Conservation (phyloP, 1,140 invertebrate genomes). For the Hestina assimilis region DNA sequence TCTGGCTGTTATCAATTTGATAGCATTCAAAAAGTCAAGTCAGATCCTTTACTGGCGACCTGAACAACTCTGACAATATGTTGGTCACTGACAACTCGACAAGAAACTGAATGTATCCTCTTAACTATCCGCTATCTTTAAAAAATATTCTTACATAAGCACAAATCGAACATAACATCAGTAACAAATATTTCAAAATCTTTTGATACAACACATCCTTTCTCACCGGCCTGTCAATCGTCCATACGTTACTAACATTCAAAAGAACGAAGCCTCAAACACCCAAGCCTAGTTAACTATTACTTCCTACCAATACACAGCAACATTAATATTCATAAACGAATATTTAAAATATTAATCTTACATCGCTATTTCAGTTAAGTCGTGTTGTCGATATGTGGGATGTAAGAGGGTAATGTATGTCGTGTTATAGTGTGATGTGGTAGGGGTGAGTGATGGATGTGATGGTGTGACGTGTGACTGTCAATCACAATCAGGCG, state of each 20-base stretch:
- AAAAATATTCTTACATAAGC: conserved; percentile 7
- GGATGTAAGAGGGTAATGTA: conserved; percentile 32
- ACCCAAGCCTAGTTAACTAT: conserved; percentile 40
- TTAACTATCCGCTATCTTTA: no score
- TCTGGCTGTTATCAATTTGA: no score
- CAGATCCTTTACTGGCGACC: no score
- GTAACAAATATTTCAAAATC: conserved; percentile 31
- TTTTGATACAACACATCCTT: conserved; percentile 31
- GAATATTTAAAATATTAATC: not conserved
- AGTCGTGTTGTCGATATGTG: not conserved
- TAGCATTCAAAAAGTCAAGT: no score
- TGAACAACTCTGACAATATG: no score
- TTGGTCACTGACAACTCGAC: no score
- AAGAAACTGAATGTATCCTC: not conserved
- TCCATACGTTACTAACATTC: conserved; percentile 38
- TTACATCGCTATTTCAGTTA: conserved; percentile 35
- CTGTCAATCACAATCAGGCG: conserved; percentile 74
- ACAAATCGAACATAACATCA: conserved; percentile 21
- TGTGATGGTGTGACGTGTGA: conserved; percentile 53
- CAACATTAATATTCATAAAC: not conserved
- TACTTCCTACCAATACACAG: conserved; percentile 15
- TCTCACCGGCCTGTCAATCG: conserved; percentile 35
- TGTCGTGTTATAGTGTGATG: conserved; percentile 11
- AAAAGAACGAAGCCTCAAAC: conserved; percentile 33
- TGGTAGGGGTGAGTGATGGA: conserved; percentile 40